Evolutionary conservation across 2,797 vertebrate genomes (phyloP).

Genomic region (Liparis tanakae): DNA sequence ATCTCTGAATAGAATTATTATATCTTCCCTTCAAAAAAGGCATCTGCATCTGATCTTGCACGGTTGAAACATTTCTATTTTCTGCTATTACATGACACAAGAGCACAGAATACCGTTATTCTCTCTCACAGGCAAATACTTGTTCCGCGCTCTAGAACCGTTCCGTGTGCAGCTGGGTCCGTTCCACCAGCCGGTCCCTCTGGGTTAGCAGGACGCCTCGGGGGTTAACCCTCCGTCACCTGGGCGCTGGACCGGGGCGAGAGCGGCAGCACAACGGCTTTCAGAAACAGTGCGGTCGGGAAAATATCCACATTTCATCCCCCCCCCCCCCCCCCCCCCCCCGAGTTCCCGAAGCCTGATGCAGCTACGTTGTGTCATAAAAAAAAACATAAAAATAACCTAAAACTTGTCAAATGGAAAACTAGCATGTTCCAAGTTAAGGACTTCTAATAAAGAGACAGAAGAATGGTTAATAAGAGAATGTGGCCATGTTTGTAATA

Average conservation of each 20-base stretch:
- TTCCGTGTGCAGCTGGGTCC: constrained; percentile 39
- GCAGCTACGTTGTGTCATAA: constrained; percentile 48
- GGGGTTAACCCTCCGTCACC: constrained; percentile 65
- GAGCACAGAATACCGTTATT: constrained; percentile 30
- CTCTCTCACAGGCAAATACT: constrained; percentile 36
- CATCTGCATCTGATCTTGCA: constrained; percentile 8
- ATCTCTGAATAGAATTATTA: constrained; percentile 27
- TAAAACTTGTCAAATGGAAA: constrained; percentile 52
- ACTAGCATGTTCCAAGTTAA: constrained; percentile 37
- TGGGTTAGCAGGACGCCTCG: constrained; percentile 43
- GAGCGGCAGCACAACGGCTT: constrained; percentile 64
- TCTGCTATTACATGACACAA: constrained; percentile 22
- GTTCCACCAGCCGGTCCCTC: constrained; percentile 45
- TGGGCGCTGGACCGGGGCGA: constrained; percentile 40
- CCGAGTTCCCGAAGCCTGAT: constrained; percentile 55
- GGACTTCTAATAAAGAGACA: constrained; percentile 55
- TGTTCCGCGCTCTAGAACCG: constrained; percentile 37
- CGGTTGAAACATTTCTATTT: constrained; percentile 10
- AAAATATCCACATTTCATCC: constrained; percentile 65
- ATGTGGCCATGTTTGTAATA: constrained; percentile 58
- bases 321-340: too few species aligned
- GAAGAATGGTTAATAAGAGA: constrained; percentile 31
- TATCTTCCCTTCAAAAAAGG: constrained; percentile 15
- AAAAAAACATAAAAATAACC: constrained; percentile 20
- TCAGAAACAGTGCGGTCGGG: constrained; percentile 62